Percentiles rank a stretch among this genome's conserved stretches.
Conservation (phyloP, 2,113 vertebrate genomes). For the Chaenocephalus aceratus region DNA sequence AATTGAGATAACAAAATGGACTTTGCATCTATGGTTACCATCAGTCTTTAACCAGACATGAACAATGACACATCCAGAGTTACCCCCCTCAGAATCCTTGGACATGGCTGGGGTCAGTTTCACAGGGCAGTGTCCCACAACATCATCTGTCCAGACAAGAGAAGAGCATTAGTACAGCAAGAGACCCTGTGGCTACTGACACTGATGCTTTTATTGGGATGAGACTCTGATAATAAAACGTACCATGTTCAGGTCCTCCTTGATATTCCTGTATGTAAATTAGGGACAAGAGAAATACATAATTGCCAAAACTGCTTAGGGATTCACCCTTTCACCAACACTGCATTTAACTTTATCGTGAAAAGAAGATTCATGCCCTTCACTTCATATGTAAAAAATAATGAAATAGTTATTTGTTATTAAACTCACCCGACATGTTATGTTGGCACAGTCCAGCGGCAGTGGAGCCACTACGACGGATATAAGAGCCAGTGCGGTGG, state of each 20-base stretch:
- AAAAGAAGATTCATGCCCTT: too few species aligned
- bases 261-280: conserved; percentile 13
- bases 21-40: conserved; percentile 38
- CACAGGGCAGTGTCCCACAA: conserved; percentile 38
- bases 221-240: conserved; percentile 7
- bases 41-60: conserved; percentile 34
- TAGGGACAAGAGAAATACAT: not conserved
- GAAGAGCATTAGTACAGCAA: not conserved
- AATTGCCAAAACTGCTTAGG: not conserved
- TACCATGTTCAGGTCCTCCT: conserved; percentile 41
- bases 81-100: accelerated
- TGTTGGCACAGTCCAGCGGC: conserved; percentile 6
- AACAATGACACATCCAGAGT: conserved; percentile 42
- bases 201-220: not conserved
- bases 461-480: not conserved
- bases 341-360: too few species aligned
- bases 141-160: conserved; percentile 38
- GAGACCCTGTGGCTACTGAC: not conserved
- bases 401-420: too few species aligned
- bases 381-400: too few species aligned
- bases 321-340: too few species aligned
- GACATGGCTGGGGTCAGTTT: conserved; percentile 2
- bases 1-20: not conserved
- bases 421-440: conserved; percentile 38
- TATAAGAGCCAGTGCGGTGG: not conserved